Conservation (phyloP, 2,888 invertebrate species). For the Gandaritis pyraliata region DNA sequence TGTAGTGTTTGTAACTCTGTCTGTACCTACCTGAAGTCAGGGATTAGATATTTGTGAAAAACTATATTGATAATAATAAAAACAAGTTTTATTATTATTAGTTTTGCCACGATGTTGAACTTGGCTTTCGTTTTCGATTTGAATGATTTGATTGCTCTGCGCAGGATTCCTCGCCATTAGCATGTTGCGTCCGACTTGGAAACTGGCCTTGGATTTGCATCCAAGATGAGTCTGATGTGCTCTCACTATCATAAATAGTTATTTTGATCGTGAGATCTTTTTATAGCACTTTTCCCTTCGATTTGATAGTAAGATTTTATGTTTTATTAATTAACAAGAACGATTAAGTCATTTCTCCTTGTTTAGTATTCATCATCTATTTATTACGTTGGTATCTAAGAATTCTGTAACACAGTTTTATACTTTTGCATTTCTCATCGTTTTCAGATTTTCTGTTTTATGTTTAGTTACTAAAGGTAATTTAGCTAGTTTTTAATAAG, state of each 20-base stretch:
- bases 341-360: slow-evolving; percentile 1
- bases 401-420: too few species aligned
- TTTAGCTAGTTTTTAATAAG: too few species aligned
- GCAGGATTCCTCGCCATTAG: slow-evolving; percentile 49
- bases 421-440: too few species aligned
- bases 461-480: too few species aligned
- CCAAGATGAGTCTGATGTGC: slow-evolving; percentile 44
- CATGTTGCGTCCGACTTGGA: slow-evolving; percentile 54
- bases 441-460: too few species aligned
- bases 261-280: slow-evolving; percentile 40
- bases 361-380: background rate
- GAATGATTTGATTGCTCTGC: slow-evolving; percentile 20
- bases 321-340: slow-evolving; percentile 1
- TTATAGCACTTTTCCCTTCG: slow-evolving; percentile 32
- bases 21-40: too few species aligned
- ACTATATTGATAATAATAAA: too few species aligned
- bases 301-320: slow-evolving; percentile 8
- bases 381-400: background rate
- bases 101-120: background rate
- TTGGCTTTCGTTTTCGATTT: slow-evolving; percentile 11
- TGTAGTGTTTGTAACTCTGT: too few species aligned
- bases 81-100: background rate
- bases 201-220: slow-evolving; percentile 56
- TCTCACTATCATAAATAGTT: slow-evolving; percentile 39
- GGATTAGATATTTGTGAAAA: too few species aligned